phyloP scores from a whole-genome alignment of 2,888 invertebrate genomes.

The Drosophila prolongata region DNA sequence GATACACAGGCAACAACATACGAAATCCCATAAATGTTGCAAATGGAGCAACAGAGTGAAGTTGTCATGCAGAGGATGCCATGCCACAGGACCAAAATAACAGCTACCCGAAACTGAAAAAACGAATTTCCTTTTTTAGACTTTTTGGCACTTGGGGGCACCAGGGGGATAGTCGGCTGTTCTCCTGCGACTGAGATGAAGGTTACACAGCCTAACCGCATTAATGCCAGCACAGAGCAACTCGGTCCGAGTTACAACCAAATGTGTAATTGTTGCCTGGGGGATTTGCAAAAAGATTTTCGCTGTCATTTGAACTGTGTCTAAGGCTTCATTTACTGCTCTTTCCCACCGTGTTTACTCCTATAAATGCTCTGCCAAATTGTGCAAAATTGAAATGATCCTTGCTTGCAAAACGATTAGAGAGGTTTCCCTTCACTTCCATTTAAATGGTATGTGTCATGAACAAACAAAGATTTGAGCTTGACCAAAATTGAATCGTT shows the following conservation, averaged over 20 bases:
- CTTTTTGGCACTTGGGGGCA: conserved; percentile 57
- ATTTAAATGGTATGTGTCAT: background rate
- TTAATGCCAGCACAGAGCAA: conserved; percentile 56
- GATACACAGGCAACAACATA: conserved; percentile 22
- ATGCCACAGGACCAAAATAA: conserved; percentile 29
- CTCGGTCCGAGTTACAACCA: conserved; percentile 13
- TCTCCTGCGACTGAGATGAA: conserved; percentile 41
- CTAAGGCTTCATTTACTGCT: conserved; percentile 47
- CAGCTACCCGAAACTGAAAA: conserved; percentile 33
- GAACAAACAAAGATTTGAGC: background rate
- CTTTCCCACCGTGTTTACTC: conserved; percentile 11
- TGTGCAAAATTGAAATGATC: conserved; percentile 33
- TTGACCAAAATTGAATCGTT: background rate
- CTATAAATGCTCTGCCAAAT: conserved; percentile 28
- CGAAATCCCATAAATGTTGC: conserved; percentile 68
- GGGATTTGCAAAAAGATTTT: conserved; percentile 61
- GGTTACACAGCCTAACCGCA: conserved; percentile 68
- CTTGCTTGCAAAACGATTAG: background rate
- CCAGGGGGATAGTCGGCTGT: conserved; percentile 9
- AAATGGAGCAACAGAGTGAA: conserved; percentile 71
- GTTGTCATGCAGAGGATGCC: conserved; percentile 55
- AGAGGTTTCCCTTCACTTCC: background rate
- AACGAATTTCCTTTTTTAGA: conserved; percentile 57
- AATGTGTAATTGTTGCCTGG: conserved; percentile 65
- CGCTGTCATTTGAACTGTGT: conserved; percentile 49